phyloP scores from a whole-genome alignment of 2,888 invertebrate genomes.

The Eupeodes latifasciatus region DNA sequence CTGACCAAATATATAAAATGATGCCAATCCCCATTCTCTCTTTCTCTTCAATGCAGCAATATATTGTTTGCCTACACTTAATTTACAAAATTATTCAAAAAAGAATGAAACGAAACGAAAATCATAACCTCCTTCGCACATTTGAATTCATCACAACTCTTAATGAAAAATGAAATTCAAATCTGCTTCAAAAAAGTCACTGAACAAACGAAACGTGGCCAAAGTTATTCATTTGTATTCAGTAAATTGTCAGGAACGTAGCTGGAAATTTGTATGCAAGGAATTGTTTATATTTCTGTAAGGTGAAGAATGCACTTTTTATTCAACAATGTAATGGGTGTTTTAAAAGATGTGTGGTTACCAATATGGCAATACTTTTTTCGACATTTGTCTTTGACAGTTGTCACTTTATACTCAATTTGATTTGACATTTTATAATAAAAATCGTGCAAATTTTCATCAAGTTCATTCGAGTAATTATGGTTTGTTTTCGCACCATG shows the following conservation, averaged over 20 bases:
- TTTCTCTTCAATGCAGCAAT: not conserved
- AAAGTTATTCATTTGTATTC: constrained; percentile 40
- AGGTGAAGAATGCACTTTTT: no score
- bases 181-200: constrained; percentile 32
- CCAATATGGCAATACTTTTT: no score
- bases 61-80: constrained; percentile 35
- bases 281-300: not conserved
- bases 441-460: no score
- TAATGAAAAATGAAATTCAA: constrained; percentile 64
- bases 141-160: constrained; percentile 44
- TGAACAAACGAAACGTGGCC: not conserved
- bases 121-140: constrained; percentile 33
- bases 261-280: not conserved
- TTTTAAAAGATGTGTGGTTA: no score
- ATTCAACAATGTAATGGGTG: no score
- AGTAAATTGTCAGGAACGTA: not conserved
- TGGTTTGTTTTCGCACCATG: no score
- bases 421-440: no score
- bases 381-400: no score
- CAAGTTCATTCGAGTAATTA: no score
- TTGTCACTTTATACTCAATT: no score
- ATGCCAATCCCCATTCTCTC: constrained; percentile 3
- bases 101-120: not conserved
- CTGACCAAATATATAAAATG: constrained; percentile 20
- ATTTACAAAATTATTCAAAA: constrained; percentile 57